Conservation (phyloP, 2,797 vertebrate genomes). For the Hydrocynus forskahlii region DNA sequence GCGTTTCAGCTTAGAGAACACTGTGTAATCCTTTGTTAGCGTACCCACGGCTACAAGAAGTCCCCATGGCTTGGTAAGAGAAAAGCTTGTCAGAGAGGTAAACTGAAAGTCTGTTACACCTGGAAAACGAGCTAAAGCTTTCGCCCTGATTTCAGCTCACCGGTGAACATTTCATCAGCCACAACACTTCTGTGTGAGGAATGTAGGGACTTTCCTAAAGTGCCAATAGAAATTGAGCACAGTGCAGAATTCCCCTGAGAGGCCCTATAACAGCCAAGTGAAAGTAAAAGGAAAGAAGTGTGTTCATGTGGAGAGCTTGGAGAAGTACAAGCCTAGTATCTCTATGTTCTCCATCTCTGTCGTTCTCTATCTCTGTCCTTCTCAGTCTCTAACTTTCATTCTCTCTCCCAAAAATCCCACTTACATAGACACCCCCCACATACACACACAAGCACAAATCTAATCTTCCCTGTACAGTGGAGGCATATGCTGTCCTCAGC, state of each 20-base stretch:
- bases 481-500: not conserved
- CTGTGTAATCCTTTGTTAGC: not conserved
- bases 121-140: not conserved
- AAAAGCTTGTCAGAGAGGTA: not conserved
- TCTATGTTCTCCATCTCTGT: not conserved
- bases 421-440: not conserved
- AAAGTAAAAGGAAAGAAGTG: slow-evolving; percentile 40
- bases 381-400: not conserved
- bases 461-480: not conserved
- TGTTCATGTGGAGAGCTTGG: not conserved
- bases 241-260: slow-evolving; percentile 40
- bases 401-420: not conserved
- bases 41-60: not conserved
- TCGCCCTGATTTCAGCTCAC: slow-evolving; percentile 37
- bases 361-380: not conserved
- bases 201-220: slow-evolving; percentile 36
- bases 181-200: slow-evolving; percentile 21
- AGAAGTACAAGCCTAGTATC: not conserved
- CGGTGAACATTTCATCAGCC: slow-evolving; percentile 53
- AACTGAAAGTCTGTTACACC: not conserved
- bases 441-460: not conserved
- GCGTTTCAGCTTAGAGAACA: not conserved
- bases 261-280: slow-evolving; percentile 5
- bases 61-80: not conserved
- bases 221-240: slow-evolving; percentile 29